phyloP scores from a whole-genome alignment of 1,140 invertebrate species.

The Muscidifurax raptorellus region DNA sequence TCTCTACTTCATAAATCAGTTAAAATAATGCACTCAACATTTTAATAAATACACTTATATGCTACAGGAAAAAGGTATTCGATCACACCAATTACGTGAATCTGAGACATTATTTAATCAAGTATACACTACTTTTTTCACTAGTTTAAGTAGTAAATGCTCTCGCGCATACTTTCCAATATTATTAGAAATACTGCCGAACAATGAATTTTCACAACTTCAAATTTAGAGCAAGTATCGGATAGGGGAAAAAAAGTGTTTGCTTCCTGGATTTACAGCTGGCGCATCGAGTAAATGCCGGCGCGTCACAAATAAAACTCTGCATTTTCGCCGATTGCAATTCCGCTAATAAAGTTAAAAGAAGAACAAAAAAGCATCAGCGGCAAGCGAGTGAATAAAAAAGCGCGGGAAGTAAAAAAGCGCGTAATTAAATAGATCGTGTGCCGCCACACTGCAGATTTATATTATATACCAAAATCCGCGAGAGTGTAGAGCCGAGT shows the following conservation, averaged over 20 bases:
- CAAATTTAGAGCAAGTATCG: neutral
- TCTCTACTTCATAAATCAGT: too few relatives aligned
- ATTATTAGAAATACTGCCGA: neutral
- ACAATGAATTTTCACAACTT: neutral
- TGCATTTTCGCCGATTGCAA: slow-evolving; percentile 63
- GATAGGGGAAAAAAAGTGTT: slow-evolving; percentile 67
- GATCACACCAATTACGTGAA: too few relatives aligned
- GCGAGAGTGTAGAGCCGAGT: neutral
- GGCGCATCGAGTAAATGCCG: slow-evolving; percentile 53
- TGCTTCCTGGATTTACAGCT: slow-evolving; percentile 66
- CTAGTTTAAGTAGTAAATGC: too few relatives aligned
- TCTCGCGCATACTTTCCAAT: neutral
- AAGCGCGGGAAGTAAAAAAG: slow-evolving; percentile 13
- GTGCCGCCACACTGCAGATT: neutral
- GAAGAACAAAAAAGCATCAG: slow-evolving; percentile 44
- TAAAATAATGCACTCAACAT: too few relatives aligned
- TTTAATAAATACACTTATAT: too few relatives aligned
- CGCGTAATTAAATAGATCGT: slow-evolving; percentile 27
- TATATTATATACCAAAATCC: slow-evolving; percentile 7
- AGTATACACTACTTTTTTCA: too few relatives aligned
- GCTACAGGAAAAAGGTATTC: too few relatives aligned
- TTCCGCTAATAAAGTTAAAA: slow-evolving; percentile 56
- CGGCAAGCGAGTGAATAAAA: too few relatives aligned
- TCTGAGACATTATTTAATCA: too few relatives aligned
- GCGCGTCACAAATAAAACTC: slow-evolving; percentile 62